phyloP scores from a whole-genome alignment of 2,888 invertebrate genomes.

The Diarsia mendica region DNA sequence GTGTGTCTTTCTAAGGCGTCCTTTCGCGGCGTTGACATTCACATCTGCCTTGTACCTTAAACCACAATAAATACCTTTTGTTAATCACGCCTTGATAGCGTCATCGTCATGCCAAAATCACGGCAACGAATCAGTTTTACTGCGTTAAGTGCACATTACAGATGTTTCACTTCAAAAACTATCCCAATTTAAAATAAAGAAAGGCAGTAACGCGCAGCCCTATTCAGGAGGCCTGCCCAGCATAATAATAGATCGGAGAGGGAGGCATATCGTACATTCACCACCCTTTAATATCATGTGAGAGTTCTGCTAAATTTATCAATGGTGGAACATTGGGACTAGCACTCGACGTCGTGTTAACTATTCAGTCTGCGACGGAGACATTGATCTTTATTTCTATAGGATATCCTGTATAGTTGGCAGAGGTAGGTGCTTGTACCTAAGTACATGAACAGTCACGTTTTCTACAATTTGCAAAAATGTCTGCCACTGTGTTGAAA shows the following conservation, averaged over 20 bases:
- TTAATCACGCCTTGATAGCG: too few relatives aligned
- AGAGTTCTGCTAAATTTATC: constrained; percentile 88
- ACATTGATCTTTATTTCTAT: constrained; percentile 79
- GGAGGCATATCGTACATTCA: constrained; percentile 76
- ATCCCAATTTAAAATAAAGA: not conserved
- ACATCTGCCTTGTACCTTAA: too few relatives aligned
- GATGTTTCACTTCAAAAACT: not conserved
- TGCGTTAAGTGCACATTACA: too few relatives aligned
- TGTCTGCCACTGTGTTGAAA: not conserved
- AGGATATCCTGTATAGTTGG: constrained; percentile 7
- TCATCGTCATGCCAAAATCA: too few relatives aligned
- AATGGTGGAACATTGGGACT: constrained; percentile 86
- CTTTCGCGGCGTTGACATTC: too few relatives aligned
- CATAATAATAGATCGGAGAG: constrained; percentile 88
- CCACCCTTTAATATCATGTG: constrained; percentile 88
- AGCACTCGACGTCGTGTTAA: constrained; percentile 80
- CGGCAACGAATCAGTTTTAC: too few relatives aligned
- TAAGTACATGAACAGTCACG: not conserved
- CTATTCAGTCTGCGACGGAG: constrained; percentile 83
- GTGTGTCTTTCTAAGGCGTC: too few relatives aligned
- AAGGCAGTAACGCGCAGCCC: constrained; percentile 73
- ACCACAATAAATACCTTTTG: too few relatives aligned
- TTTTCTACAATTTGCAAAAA: not conserved
- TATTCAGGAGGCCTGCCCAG: constrained; percentile 85
- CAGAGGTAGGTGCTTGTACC: not conserved